Percentiles rank a stretch among this genome's conserved stretches.
Conservation (phyloP, 2,888 invertebrate species). For the Ganaspis brasiliensis region DNA sequence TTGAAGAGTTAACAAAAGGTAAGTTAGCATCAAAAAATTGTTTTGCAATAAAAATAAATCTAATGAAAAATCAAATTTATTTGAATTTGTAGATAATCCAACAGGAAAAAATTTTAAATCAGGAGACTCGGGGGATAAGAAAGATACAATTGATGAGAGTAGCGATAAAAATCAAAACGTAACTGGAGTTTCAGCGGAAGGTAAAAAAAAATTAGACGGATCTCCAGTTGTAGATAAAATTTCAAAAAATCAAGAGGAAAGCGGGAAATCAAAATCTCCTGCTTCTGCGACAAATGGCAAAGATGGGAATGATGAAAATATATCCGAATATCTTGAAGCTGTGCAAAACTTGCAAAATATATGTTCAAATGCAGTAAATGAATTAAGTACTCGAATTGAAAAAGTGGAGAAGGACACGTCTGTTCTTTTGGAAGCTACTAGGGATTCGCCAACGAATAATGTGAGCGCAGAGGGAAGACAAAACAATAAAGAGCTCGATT, state of each 20-base stretch:
- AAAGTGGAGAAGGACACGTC: slow-evolving; percentile 63
- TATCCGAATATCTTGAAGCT: slow-evolving; percentile 28
- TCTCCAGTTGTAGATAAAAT: background rate
- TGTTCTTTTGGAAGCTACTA: slow-evolving; percentile 65
- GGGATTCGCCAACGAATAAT: slow-evolving; percentile 45
- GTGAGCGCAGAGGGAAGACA: slow-evolving; percentile 42
- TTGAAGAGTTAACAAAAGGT: slow-evolving; percentile 46
- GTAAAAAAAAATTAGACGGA: slow-evolving; percentile 15
- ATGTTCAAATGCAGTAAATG: slow-evolving; percentile 41
- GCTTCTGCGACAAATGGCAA: slow-evolving; percentile 4
- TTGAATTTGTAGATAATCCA: too few relatives aligned
- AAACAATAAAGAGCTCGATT: slow-evolving; percentile 75
- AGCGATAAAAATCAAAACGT: background rate
- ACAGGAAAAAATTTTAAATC: too few relatives aligned
- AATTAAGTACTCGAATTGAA: slow-evolving; percentile 58
- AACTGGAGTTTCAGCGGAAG: background rate
- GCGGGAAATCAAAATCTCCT: background rate
- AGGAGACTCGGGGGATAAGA: too few relatives aligned
- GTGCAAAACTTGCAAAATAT: slow-evolving; percentile 35
- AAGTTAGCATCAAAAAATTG: background rate
- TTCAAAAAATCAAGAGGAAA: background rate
- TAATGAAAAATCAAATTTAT: too few relatives aligned
- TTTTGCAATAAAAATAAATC: too few relatives aligned
- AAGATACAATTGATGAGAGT: background rate
- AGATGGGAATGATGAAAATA: background rate